Base-by-base conservation (phyloP, 1,140 invertebrate genomes). In the Wiebesia pumilae region DNA sequence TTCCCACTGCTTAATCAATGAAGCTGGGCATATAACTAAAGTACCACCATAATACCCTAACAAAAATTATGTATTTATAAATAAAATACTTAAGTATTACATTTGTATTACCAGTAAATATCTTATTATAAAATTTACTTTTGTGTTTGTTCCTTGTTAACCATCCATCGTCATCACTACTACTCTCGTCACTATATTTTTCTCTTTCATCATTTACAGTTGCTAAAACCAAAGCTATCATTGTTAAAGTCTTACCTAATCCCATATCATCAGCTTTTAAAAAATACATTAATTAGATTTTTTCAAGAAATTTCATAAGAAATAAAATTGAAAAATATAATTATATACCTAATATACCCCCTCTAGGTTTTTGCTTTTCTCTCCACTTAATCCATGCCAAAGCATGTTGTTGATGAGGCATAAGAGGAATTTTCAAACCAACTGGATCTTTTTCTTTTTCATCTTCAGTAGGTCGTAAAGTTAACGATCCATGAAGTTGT, bases 191-290 rank as follows among this genome's bases (percentile, higher is more conserved):
- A 83, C 85, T 88, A 0, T 91, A 87, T 58, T 90, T 88, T 9
- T 89, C 87, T 38, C 88, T 87, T 16, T 90, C 83, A 80, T 89
- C 86, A 90, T 88, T 89, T 82, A 97, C 94, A 47, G 80, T 86
- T 1, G 84, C 73, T 16, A 93, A 80, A 16, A 93, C 88, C 7
- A 98, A 92, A 0, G 98, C 95, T 87, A 99, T 98, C 96, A 98
- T 98, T 0, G 97, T 98, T 10, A 99, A 92, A 0, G 98, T 99
- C 93, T 99, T 99, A 0, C 97, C 98, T 0, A 98, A 93, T 47
- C 98, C 98, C 98, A 99, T 99, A 91, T 99, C 98, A 94, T 99
- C 98, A 81, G 98, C 98, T 95, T 89, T 91, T 62, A 88, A 90
- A 90, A 69, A 47, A 75, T 75, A 79, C 75, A 47, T 84, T 79